A percentile compares a stretch with the other conserved stretches of the same genome.
Conservation (phyloP, 2,113 vertebrate genomes). For the Amblyornis subalaris region DNA sequence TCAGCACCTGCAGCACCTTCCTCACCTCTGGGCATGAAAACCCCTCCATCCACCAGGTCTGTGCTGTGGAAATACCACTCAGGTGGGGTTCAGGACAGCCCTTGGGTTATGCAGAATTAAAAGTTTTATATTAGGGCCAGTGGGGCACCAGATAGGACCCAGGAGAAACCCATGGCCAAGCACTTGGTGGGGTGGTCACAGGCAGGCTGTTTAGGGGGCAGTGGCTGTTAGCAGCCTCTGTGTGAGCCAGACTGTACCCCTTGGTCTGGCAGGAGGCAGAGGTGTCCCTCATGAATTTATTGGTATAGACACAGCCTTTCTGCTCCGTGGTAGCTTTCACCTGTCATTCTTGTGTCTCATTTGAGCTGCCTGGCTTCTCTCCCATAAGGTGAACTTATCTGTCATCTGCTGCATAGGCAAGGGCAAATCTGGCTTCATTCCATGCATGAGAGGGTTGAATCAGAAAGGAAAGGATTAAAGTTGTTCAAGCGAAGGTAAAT, state of each 20-base stretch:
- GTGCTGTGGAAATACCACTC: neutral
- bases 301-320: neutral
- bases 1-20: neutral
- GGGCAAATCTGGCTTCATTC: neutral
- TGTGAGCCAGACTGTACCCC: neutral
- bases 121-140: neutral
- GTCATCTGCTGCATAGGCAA: neutral
- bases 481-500: neutral
- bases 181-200: rapidly evolving
- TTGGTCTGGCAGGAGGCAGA: neutral
- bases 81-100: neutral
- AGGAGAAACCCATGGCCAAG: neutral
- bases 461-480: neutral
- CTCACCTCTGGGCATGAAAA: neutral
- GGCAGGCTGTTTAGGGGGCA: neutral
- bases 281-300: neutral
- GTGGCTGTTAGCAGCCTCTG: neutral
- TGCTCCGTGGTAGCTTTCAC: neutral
- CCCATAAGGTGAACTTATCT: neutral
- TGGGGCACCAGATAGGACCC: neutral
- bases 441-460: neutral
- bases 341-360: neutral
- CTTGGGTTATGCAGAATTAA: neutral
- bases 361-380: neutral
- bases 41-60: neutral